Percentiles rank a stretch among this genome's conserved stretches.
phyloP scores from a whole-genome alignment of 2,113 vertebrate species.

The Montifringilla adamsi region DNA sequence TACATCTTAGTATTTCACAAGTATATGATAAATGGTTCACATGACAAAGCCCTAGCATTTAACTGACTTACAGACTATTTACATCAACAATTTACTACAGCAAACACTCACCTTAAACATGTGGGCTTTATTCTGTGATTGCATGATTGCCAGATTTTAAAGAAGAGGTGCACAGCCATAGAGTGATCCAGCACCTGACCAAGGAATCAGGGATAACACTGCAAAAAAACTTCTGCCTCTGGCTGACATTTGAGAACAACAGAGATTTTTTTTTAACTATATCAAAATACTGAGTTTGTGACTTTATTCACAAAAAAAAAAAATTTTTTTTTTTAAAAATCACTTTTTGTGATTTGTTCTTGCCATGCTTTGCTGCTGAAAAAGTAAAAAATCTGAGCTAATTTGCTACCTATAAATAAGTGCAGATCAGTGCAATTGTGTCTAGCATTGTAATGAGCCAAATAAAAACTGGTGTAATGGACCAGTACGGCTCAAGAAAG shows the following conservation, averaged over 20 bases:
- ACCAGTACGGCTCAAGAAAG: background rate
- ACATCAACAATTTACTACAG: background rate
- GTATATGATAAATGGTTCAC: background rate
- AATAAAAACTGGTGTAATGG: background rate
- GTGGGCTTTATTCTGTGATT: background rate
- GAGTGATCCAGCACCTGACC: background rate
- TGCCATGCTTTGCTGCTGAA: background rate
- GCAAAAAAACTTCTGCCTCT: background rate
- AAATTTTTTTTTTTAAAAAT: background rate
- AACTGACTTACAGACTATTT: background rate
- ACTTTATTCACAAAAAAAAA: background rate
- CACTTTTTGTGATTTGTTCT: background rate
- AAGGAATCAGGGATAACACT: background rate
- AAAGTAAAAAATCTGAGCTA: background rate
- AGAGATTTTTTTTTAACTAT: background rate
- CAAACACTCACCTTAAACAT: accelerated
- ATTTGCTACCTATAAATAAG: background rate
- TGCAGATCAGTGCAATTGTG: background rate
- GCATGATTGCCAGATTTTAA: background rate
- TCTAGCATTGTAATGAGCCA: background rate
- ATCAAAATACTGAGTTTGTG: background rate
- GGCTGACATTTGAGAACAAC: background rate
- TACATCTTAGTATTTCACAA: background rate
- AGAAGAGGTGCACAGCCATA: background rate
- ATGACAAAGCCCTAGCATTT: background rate